Base-by-base conservation (phyloP, 2,888 invertebrate species). In the Synergus itoensis region DNA sequence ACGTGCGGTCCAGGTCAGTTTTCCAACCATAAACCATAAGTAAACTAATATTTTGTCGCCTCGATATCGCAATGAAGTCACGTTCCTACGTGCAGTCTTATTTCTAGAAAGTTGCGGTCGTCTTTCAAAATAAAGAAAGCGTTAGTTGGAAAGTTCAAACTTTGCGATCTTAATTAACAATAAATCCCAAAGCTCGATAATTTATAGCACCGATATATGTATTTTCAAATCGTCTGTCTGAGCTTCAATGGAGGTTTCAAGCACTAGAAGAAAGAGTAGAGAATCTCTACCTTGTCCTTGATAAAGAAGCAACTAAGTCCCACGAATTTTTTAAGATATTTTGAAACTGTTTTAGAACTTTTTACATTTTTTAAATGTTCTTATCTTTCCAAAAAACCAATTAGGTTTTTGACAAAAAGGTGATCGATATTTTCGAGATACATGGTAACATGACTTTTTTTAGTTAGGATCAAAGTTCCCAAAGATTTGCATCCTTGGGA, bases 11-110 rank as follows among this genome's bases (percentile, higher is more conserved):
- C 48, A 69, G 69, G 69, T 48, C 69, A 69, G 9, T 69, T 69
- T 69, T 28, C 65, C 41, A 65, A 43, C 41, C 28, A 69, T 69
- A 48, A 69, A 69, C 69, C 28, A 69, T 69, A 69, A 28, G 69
- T 48, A 45, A 28, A 48, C 69, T 48, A 69, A 69, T 69, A 69
- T 69, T 69, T 48, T 69, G 69, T 69, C 48, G 21, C 48, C 69
- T 16, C 16, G 1, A 43, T 65, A 40, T 48, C 8, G 12, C 21
- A 67, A 45, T 21, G 2, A 45, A 43, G 41, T 18, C 43, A 67
- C 21, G 21, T 45, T 67, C 45, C 14, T 21, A 45, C 4, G 3
- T n/a, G 18, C 18, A 67, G 45, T 67, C 21, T 67, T 67, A 67
- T 67, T 45, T 45, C 45, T 67, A 67, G 67, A 67, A 45, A 67